These are phyloP conservation scores for Crocallis elinguaria DNA, from an alignment of 2,888 invertebrate genomes.

Conservation along the genomic window DNA sequence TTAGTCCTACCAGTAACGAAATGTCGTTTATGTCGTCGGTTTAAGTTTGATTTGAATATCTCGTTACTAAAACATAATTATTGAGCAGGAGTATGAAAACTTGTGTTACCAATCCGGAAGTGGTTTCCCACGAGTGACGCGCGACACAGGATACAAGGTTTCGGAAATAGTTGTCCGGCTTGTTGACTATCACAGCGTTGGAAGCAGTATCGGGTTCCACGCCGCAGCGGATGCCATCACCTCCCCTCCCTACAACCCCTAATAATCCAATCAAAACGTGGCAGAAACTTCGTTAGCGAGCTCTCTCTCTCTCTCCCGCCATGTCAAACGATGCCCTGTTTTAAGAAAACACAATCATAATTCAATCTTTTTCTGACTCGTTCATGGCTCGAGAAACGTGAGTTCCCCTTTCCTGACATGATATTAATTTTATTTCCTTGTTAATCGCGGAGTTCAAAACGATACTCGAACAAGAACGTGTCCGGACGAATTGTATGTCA, in stretches of 20 bases:
- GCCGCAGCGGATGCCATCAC: not conserved
- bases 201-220: no score
- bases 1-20: no score
- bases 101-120: not conserved
- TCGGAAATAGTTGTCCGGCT: slow-evolving; percentile 1
- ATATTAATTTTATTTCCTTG: slow-evolving; percentile 3
- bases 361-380: slow-evolving; percentile 10
- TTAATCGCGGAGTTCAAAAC: not conserved
- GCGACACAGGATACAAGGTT: not conserved
- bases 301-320: slow-evolving; percentile 20
- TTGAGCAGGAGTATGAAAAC: no score
- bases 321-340: slow-evolving; percentile 38
- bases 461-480: not conserved
- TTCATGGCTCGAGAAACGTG: not conserved
- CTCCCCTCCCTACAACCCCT: not conserved
- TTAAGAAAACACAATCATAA: slow-evolving; percentile 28
- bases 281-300: slow-evolving; percentile 40
- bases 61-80: no score
- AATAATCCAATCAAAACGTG: slow-evolving; percentile 40
- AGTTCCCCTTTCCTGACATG: not conserved
- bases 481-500: not conserved
- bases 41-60: no score
- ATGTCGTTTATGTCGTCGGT: no score
- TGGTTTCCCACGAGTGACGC: not conserved
- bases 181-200: no score